Percentiles rank a stretch among this genome's conserved stretches.
Evolutionary conservation across 1,140 invertebrate species (phyloP).

Genomic region (Callitettix versicolor): DNA sequence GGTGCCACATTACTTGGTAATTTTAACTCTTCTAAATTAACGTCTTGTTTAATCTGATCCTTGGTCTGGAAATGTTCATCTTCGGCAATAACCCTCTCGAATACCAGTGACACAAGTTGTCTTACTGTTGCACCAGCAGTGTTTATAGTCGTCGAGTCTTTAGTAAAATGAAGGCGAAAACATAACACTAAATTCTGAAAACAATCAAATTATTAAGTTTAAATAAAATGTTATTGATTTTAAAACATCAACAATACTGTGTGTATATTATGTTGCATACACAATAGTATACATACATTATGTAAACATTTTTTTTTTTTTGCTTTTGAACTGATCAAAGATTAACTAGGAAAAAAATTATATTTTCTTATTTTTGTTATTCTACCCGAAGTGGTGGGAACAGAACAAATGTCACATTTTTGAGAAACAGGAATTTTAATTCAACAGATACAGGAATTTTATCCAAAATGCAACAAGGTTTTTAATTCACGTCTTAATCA

Average conservation of each 20-base stretch:
- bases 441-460: too few relatives aligned
- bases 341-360: too few relatives aligned
- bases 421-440: too few relatives aligned
- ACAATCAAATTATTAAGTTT: slow-evolving; percentile 6
- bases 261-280: too few relatives aligned
- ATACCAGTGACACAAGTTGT: slow-evolving; percentile 91
- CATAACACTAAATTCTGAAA: slow-evolving; percentile 85
- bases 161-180: slow-evolving; percentile 88
- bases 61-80: slow-evolving; percentile 39
- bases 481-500: too few relatives aligned
- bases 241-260: neutral
- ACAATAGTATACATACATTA: too few relatives aligned
- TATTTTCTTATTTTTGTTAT: too few relatives aligned
- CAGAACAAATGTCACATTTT: too few relatives aligned
- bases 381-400: too few relatives aligned
- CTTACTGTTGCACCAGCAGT: slow-evolving; percentile 93
- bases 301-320: too few relatives aligned
- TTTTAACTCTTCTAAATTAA: slow-evolving; percentile 70
- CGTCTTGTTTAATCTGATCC: slow-evolving; percentile 33
- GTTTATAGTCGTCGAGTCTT: slow-evolving; percentile 88
- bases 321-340: too few relatives aligned
- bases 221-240: neutral
- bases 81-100: slow-evolving; percentile 81
- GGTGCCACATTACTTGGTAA: slow-evolving; percentile 59
- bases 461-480: too few relatives aligned